Evolutionary conservation across 2,888 invertebrate species (phyloP), one percentile per base, ranked within the genome.

Genomic region (Ophion obscuratus): DNA sequence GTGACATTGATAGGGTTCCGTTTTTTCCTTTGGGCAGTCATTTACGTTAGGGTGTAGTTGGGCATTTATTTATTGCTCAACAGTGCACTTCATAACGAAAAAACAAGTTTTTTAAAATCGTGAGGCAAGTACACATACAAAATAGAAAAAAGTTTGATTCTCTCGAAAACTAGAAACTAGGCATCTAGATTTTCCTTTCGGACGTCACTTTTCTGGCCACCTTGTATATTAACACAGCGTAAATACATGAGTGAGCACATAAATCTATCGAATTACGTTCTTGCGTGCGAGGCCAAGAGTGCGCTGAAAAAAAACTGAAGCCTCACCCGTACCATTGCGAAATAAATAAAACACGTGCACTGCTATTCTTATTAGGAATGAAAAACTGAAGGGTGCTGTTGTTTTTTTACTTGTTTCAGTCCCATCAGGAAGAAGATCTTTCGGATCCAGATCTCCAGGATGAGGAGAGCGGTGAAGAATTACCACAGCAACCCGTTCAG

Each of bases 361-460:
- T 31, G 31, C 31, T 31, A 4, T 31, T 4, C 31, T 4, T 31
- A 31, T 31, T 14, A 24, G 10, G 17, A 36, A 59, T 11, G 40
- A 71, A n/a, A 73, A 31, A 31, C 17, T 59, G 20, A 73, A 73
- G 6, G 3, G 27, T 7, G 57, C 11, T 47, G 1, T 67, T 20
- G 68, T 67, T 67, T 24, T 24, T 78, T 40, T 62, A 53, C 53
- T 53, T 4, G 53, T 94, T 95, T 40, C 94, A 96, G 96, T 95
- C 95, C 44, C 95, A 95, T 88, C 95, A 95, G 88, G 95, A 95
- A 83, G 95, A 95, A 84, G 94, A 94, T 81, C 92, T 95, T 88
- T 95, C 95, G 83, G 95, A 96, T 87, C 95, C 95, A 2, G 95
- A 95, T 85, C 94, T 95, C 10, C 95, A 95, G 87, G 95, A 95